phyloP scores from a whole-genome alignment of 2,888 invertebrate genomes.

The Hypomecis atomaria region DNA sequence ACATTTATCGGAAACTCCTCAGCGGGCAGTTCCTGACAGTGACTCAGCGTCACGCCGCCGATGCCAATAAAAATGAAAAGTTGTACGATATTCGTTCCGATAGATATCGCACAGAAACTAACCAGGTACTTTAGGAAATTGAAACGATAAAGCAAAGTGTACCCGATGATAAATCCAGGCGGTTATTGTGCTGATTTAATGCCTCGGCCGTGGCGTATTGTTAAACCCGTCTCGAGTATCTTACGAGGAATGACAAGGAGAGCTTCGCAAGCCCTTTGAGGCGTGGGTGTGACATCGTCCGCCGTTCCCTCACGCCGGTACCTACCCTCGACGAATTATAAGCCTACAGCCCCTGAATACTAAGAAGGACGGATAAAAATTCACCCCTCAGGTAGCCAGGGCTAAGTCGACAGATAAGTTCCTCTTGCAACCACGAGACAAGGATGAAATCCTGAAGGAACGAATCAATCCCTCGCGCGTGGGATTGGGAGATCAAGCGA shows the following conservation, averaged over 20 bases:
- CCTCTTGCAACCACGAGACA: slow-evolving; percentile 61
- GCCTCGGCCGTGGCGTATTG: slow-evolving; percentile 37
- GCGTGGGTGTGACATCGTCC: slow-evolving; percentile 60
- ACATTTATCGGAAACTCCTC: slow-evolving; percentile 67
- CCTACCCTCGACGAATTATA: slow-evolving; percentile 75
- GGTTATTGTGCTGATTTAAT: slow-evolving; percentile 35
- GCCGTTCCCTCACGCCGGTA: slow-evolving; percentile 61
- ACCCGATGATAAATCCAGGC: slow-evolving; percentile 42
- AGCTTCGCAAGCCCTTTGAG: slow-evolving; percentile 55
- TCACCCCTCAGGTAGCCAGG: slow-evolving; percentile 74
- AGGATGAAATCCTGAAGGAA: slow-evolving; percentile 68
- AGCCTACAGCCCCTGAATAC: slow-evolving; percentile 75
- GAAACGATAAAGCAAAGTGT: slow-evolving; percentile 46
- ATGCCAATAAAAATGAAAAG: slow-evolving; percentile 53
- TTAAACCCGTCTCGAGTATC: slow-evolving; percentile 54
- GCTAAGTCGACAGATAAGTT: slow-evolving; percentile 77
- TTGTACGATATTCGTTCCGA: slow-evolving; percentile 45
- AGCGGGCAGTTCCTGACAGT: slow-evolving; percentile 51
- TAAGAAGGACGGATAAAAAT: slow-evolving; percentile 75
- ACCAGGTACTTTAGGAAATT: slow-evolving; percentile 51
- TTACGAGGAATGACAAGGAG: slow-evolving; percentile 60
- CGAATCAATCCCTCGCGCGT: slow-evolving; percentile 70
- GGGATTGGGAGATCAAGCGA: slow-evolving; percentile 66
- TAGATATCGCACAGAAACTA: slow-evolving; percentile 42
- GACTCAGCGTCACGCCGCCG: slow-evolving; percentile 49